A percentile compares a stretch with the other conserved stretches of the same genome.
These are phyloP conservation scores for Falco berigora DNA, from an alignment of 2,797 vertebrate genomes.

Conservation along the genomic window DNA sequence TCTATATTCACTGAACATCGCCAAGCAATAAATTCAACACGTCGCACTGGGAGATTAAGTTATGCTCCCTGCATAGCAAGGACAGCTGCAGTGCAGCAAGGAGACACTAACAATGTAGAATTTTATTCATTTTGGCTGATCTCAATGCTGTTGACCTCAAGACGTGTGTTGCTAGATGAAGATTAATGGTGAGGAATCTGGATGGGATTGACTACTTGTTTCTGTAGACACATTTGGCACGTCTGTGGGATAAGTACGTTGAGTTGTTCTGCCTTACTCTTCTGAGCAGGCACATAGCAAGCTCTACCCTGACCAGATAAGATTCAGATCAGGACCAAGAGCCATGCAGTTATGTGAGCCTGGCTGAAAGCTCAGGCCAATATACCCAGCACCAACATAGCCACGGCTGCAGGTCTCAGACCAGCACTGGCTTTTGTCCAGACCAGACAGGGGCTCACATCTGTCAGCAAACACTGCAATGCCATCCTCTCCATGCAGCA, in stretches of 20 bases:
- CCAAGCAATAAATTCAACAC: slow-evolving; percentile 30
- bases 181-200: background rate
- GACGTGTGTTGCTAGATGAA: slow-evolving; percentile 2
- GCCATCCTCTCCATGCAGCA: background rate
- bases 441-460: background rate
- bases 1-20: background rate
- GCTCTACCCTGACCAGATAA: background rate
- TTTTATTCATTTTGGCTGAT: slow-evolving; percentile 57
- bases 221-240: background rate
- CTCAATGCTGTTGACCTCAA: slow-evolving; percentile 15
- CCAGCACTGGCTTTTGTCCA: background rate
- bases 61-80: slow-evolving; percentile 48
- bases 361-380: background rate
- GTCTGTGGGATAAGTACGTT: background rate
- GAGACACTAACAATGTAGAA: background rate
- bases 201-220: background rate
- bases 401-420: background rate
- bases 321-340: background rate
- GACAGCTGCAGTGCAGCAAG: slow-evolving; percentile 43
- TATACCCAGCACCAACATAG: background rate
- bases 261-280: background rate
- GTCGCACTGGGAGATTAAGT: background rate
- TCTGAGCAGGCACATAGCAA: background rate
- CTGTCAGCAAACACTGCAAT: background rate
- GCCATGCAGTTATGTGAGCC: background rate